phyloP scores from a whole-genome alignment of 1,140 invertebrate genomes.

The Papilio polytes region DNA sequence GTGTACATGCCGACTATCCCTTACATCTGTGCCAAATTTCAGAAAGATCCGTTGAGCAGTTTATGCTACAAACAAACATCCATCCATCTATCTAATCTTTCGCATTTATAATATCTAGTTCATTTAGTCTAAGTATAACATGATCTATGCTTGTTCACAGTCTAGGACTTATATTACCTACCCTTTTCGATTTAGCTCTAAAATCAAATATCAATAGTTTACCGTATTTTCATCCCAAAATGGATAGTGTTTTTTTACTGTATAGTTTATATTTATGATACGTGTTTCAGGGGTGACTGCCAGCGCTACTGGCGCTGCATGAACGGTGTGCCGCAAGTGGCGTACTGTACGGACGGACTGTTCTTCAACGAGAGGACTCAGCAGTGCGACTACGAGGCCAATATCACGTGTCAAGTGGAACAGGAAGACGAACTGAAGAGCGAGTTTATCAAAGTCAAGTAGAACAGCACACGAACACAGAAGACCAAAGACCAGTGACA shows the following conservation, averaged over 20 bases:
- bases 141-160: no score
- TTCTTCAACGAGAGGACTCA: constrained; percentile 66
- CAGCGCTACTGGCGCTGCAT: constrained; percentile 71
- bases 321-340: constrained; percentile 54
- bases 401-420: constrained; percentile 56
- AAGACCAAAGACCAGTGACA: not conserved
- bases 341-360: constrained; percentile 64
- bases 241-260: not conserved
- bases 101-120: no score
- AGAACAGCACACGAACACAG: constrained; percentile 31
- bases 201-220: not conserved
- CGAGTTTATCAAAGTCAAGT: constrained; percentile 70
- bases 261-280: not conserved
- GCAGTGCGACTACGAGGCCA: constrained; percentile 76
- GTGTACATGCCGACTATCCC: no score
- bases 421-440: constrained; percentile 61
- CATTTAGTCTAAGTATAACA: no score
- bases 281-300: constrained; percentile 66
- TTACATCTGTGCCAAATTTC: no score
- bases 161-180: no score
- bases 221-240: no score
- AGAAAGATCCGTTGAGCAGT: no score
- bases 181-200: no score
- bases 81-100: no score
- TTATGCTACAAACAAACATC: no score